Evolutionary conservation across 2,888 invertebrate species (phyloP), one percentile per base, ranked within the genome.

Genomic region (Mythimna lalbum): DNA sequence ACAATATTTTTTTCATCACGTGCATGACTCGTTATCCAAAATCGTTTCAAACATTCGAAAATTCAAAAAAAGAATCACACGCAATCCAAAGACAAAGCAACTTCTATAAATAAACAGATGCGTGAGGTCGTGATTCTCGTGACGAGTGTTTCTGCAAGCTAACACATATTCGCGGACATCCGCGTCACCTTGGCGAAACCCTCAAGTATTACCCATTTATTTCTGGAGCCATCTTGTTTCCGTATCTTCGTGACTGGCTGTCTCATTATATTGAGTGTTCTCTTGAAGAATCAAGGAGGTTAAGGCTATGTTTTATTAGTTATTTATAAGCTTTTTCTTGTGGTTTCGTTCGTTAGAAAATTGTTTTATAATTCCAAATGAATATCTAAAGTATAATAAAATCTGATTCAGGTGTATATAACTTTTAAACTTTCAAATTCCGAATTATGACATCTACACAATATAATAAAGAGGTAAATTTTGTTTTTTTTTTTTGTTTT

Each of bases 151-250:
- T 82, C 73, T 76, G 76, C 85, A 64, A 75, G 78, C 83, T 78
- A 71, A 81, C 76, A 81, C 79, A 76, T 74, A 81, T 80, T 81
- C 65, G 81, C 82, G 87, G 75, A 84, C 78, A 73, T 86, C 88
- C 84, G 75, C 83, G 68, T 79, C 78, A 83, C 88, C 87, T 88
- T 87, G 87, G 66, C 60, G 53, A n/a, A 59, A 71, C 78, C 70
- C 66, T 69, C 70, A 66, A 64, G 69, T 69, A 75, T 73, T 57
- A 64, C 55, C 56, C 36, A 69, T 79, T 76, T 79, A 79, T 79
- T 73, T 76, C 63, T 76, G 56, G 63, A 73, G 33, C 21, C 60
- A 27, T 14, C 52, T 68, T 68, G 73, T 68, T 80, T 76, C 81
- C 80, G 73, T 10, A 49, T 76, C 33, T 73, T 73, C 55, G 27